Conservation (phyloP, 1,140 invertebrate species). For the Drosophila azteca region DNA sequence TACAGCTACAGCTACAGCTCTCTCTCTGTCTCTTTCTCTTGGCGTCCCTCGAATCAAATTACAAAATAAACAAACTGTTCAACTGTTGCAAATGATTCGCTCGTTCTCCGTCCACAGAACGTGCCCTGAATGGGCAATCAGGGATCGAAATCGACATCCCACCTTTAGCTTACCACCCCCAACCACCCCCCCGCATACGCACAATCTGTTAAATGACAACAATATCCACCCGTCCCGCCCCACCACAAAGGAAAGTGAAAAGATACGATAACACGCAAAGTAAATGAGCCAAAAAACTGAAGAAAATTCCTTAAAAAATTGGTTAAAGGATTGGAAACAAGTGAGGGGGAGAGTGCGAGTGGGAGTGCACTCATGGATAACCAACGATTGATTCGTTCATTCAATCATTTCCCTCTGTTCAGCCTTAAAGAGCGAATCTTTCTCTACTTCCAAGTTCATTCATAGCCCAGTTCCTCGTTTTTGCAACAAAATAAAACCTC, state of each 20-base stretch:
- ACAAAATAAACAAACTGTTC: constrained; percentile 56
- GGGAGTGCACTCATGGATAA: too few relatives aligned
- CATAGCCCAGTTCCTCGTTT: constrained; percentile 7
- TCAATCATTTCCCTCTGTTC: too few relatives aligned
- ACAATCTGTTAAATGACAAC: constrained; percentile 21
- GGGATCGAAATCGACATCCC: neutral
- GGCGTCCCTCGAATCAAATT: constrained; percentile 53
- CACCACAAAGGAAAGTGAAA: neutral
- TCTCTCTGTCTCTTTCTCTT: neutral
- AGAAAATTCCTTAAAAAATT: neutral
- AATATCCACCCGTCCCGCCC: neutral
- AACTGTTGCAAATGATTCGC: constrained; percentile 58
- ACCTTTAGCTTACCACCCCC: too few relatives aligned
- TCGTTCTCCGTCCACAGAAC: constrained; percentile 5
- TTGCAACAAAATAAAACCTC: constrained; percentile 2
- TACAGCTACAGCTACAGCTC: too few relatives aligned
- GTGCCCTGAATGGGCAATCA: constrained; percentile 24
- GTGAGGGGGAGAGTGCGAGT: too few relatives aligned
- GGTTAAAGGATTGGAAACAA: neutral
- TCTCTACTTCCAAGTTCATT: too few relatives aligned
- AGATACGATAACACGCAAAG: neutral
- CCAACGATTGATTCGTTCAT: too few relatives aligned
- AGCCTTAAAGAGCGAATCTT: too few relatives aligned
- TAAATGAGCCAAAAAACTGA: constrained; percentile 33
- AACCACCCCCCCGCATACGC: constrained; percentile 9